These are phyloP conservation scores for Villa cingulata DNA, from an alignment of 2,888 invertebrate species.

Conservation along the genomic window DNA sequence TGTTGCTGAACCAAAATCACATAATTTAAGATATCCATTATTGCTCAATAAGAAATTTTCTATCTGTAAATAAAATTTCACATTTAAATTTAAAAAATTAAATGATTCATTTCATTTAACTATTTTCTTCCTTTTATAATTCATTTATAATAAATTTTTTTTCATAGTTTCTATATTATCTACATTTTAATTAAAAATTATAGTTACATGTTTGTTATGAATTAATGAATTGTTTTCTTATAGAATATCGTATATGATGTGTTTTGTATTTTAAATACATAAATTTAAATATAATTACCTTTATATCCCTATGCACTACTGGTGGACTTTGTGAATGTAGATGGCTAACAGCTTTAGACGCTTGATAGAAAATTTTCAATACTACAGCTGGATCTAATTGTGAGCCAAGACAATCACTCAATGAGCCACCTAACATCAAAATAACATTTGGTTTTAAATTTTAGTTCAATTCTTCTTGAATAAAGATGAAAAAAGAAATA, in stretches of 20 bases:
- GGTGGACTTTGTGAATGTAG: slow-evolving; percentile 84
- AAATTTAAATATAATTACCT: slow-evolving; percentile 51
- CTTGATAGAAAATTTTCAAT: slow-evolving; percentile 81
- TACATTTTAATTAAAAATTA: no score
- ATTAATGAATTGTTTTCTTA: no score
- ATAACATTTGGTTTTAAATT: slow-evolving; percentile 1
- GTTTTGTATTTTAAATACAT: no score
- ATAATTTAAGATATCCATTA: slow-evolving; percentile 79
- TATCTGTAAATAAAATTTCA: slow-evolving; percentile 40
- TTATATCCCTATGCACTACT: slow-evolving; percentile 91
- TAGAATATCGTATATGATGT: no score
- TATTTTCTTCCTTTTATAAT: no score
- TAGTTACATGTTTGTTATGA: no score
- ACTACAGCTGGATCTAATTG: slow-evolving; percentile 42
- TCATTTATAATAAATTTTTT: no score
- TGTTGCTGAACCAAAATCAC: slow-evolving; percentile 95
- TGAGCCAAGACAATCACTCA: slow-evolving; percentile 29
- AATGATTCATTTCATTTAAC: no score
- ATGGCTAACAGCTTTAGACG: slow-evolving; percentile 78
- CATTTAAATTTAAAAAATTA: no score
- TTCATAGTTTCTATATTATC: no score
- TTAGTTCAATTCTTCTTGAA: no score
- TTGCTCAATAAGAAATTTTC: slow-evolving; percentile 86
- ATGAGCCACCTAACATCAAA: slow-evolving; percentile 33
- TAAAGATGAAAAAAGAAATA: no score